phyloP scores from a whole-genome alignment of 1,140 invertebrate genomes.

The Temnothorax curvispinosus region DNA sequence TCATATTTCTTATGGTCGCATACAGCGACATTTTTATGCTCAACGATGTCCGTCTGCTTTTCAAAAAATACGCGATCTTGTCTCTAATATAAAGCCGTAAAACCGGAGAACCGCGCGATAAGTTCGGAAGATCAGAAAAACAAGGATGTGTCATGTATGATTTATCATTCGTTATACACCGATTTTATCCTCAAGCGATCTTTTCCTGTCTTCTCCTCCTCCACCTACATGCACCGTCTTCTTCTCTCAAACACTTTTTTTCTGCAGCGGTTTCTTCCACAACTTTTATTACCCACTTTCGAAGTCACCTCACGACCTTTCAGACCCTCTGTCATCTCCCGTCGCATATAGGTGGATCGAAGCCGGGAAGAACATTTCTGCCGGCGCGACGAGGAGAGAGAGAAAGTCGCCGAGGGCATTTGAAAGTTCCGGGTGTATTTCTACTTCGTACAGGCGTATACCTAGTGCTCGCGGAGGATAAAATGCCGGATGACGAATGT shows the following conservation, averaged over 20 bases:
- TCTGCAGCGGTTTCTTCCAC: constrained; percentile 49
- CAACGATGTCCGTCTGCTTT: not conserved
- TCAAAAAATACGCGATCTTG: constrained; percentile 29
- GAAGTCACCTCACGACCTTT: constrained; percentile 73
- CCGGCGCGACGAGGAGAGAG: not conserved
- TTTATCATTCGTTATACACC: constrained; percentile 68
- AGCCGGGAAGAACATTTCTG: constrained; percentile 42
- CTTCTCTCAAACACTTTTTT: constrained; percentile 34
- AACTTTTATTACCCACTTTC: constrained; percentile 75
- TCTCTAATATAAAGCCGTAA: constrained; percentile 26
- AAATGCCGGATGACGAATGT: constrained; percentile 65
- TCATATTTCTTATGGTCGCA: not conserved
- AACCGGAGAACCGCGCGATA: not conserved
- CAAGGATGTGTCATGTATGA: constrained; percentile 71
- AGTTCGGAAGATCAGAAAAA: constrained; percentile 65
- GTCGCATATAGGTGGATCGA: constrained; percentile 38
- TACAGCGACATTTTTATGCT: not conserved
- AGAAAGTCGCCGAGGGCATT: constrained; percentile 56
- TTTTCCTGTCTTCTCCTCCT: constrained; percentile 15
- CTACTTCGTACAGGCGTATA: constrained; percentile 34
- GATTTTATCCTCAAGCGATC: constrained; percentile 60
- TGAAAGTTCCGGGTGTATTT: constrained; percentile 65
- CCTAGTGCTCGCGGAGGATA: constrained; percentile 60
- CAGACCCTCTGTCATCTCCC: constrained; percentile 52
- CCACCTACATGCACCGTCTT: not conserved